Base-by-base conservation (phyloP, 1,140 invertebrate genomes). In the Zaprionus taronus region DNA sequence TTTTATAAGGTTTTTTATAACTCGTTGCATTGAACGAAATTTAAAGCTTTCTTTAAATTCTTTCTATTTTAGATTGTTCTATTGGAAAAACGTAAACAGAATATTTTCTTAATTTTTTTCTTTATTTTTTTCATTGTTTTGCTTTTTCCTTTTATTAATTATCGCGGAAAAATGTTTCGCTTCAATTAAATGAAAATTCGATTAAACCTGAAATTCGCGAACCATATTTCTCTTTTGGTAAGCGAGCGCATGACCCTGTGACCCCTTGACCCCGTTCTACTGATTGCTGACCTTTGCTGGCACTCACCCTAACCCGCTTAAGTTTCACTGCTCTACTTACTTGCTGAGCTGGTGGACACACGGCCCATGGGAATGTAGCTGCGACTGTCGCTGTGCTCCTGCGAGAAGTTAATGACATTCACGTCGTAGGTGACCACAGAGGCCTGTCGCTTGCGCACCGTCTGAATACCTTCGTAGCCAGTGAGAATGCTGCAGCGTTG, bases 341-440 rank as follows among this genome's bases (percentile, higher is more conserved):
- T 93, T 86, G 91, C 87, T 20, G 92, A 93, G 69, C 91, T 92
- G 64, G 91, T 93, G 74, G 92, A 93, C 31, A 91, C 91, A 12
- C 91, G 83, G n/a, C 87, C 91, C 86, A 92, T 89, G 38, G 91
- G 91, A 64, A 91, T 91, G 64, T 83, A 93, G 83, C 82, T 93
- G 68, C 77, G 93, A 90, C 87, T 89, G 68, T 91, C 91, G 63
- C 87, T 85, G 53, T 90, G 81, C 34, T 92, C 92, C 74, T 92
- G 90, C 62, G 92, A 85, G 68, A 93, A 93, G 73, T 93, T 93
- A 49, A 93, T 93, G 79, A 93, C 92, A 78, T 93, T 93, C 9
- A 93, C 92, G 58, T 93, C 92, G 72, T 93, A 93, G 63, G 92
- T 93, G 51, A 93, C 92, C 64, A 92, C 90, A 6, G 92, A 93